A percentile compares a stretch with the other conserved stretches of the same genome.
phyloP scores from a whole-genome alignment of 2,797 vertebrate species.

The Gallinago stenura region DNA sequence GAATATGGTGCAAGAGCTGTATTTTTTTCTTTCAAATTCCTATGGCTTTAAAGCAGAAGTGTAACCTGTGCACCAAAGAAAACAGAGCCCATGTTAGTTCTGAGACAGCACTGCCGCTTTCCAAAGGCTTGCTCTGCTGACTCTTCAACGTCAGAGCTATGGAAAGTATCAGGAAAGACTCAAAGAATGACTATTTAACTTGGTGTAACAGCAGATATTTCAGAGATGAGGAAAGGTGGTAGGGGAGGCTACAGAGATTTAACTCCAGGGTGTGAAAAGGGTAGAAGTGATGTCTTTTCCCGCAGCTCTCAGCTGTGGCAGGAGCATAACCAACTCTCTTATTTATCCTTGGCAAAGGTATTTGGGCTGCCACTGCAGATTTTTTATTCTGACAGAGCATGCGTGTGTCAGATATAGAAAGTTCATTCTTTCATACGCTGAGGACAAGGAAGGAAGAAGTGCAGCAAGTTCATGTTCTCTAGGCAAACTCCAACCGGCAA shows the following conservation, averaged over 20 bases:
- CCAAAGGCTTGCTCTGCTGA: neutral
- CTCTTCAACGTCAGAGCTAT: neutral
- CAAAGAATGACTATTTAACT: conserved; percentile 10
- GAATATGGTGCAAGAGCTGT: neutral
- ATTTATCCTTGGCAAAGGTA: conserved; percentile 56
- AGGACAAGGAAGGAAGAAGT: neutral
- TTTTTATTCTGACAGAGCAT: conserved; percentile 54
- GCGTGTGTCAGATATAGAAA: conserved; percentile 37
- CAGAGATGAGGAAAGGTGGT: neutral
- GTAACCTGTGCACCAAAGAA: neutral
- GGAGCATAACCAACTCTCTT: conserved; percentile 59
- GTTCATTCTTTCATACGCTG: conserved; percentile 22
- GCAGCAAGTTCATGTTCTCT: neutral
- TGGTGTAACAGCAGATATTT: neutral
- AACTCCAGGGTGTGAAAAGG: conserved; percentile 4
- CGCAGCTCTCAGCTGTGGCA: conserved; percentile 60
- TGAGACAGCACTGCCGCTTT: neutral
- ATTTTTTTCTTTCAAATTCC: neutral
- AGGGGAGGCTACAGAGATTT: conserved; percentile 32
- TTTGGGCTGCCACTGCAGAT: conserved; percentile 39
- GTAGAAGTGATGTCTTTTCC: conserved; percentile 37
- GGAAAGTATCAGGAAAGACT: neutral
- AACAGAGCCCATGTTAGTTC: neutral
- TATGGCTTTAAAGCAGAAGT: neutral
- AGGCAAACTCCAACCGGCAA: neutral